These are phyloP conservation scores for Rhinichthys klamathensis DNA, from an alignment of 2,113 vertebrate genomes.

Conservation along the genomic window DNA sequence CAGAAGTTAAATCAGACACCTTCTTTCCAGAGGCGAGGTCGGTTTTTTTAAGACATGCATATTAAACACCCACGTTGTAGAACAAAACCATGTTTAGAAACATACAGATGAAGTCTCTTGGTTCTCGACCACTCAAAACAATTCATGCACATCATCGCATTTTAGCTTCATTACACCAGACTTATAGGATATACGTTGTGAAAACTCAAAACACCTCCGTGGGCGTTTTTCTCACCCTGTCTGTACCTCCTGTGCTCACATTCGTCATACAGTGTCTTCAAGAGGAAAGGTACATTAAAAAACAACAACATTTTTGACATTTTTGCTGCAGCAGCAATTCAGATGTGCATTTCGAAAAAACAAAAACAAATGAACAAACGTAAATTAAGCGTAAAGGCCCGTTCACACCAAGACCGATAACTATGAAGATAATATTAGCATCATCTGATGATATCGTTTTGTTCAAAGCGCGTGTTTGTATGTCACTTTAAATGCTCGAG, in stretches of 20 bases:
- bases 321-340: neutral
- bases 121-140: neutral
- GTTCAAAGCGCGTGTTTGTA: too few relatives aligned
- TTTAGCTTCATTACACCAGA: neutral
- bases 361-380: neutral
- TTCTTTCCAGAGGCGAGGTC: neutral
- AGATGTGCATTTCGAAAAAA: neutral
- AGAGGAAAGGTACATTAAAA: neutral
- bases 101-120: neutral
- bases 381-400: neutral
- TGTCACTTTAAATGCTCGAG: too few relatives aligned
- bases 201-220: neutral
- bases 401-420: too few relatives aligned
- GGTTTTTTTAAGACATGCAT: slow-evolving; percentile 15
- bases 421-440: too few relatives aligned
- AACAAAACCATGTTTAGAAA: neutral
- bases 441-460: too few relatives aligned
- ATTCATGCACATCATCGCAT: neutral
- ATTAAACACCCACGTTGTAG: neutral
- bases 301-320: neutral
- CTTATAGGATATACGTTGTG: neutral
- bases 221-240: neutral
- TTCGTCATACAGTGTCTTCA: neutral
- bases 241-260: neutral
- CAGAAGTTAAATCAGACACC: neutral